These are phyloP conservation scores for Taxidea taxus DNA, from an alignment of 2,113 vertebrate species.

Conservation along the genomic window DNA sequence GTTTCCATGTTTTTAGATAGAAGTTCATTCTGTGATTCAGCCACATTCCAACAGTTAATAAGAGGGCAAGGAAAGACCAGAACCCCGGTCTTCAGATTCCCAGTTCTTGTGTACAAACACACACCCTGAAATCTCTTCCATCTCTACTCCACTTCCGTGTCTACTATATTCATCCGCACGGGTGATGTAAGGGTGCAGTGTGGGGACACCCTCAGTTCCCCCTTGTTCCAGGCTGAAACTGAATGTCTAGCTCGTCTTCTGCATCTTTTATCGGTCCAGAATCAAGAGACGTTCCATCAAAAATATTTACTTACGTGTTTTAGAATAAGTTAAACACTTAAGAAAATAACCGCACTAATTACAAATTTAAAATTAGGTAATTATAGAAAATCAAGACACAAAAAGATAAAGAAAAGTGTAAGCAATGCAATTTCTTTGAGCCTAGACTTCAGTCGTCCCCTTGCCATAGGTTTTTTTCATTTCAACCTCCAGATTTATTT, in stretches of 20 bases:
- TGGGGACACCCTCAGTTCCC: background rate
- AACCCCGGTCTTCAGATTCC: background rate
- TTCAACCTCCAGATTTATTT: background rate
- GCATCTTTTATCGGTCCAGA: background rate
- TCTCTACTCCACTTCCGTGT: background rate
- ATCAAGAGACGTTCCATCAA: background rate
- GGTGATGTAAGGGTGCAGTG: accelerated
- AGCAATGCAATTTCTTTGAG: background rate
- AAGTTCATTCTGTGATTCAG: background rate
- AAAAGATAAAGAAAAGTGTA: background rate
- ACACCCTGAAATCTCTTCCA: background rate
- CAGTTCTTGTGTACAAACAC: background rate
- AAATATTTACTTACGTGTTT: background rate
- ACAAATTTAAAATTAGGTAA: background rate
- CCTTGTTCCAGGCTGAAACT: background rate
- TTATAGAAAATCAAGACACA: background rate
- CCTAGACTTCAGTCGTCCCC: background rate
- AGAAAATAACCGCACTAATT: background rate
- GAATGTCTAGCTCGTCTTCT: background rate
- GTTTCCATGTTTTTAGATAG: background rate
- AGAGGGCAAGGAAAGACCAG: background rate
- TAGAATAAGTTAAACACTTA: background rate
- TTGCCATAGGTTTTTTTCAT: background rate
- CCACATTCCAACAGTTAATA: background rate
- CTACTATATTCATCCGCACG: too few species aligned